Conservation (phyloP, 2,888 invertebrate species). For the Adineta ricciae region DNA sequence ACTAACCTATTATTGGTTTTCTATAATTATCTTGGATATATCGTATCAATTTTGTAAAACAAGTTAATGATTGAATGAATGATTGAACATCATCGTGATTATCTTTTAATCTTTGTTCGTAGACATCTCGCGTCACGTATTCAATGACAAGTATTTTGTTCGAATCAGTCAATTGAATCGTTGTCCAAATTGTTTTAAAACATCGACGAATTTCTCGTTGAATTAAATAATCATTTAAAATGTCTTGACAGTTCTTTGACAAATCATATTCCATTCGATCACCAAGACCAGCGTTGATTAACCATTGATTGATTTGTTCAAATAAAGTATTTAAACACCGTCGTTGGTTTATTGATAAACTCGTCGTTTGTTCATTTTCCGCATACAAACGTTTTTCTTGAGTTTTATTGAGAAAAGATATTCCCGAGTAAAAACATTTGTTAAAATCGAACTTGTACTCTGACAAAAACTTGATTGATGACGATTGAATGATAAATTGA, state of each 20-base stretch:
- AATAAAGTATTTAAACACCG: not conserved
- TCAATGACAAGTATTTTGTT: not conserved
- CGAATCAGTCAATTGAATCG: not conserved
- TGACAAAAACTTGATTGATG: not conserved
- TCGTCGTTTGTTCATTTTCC: no score
- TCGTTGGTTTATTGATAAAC: not conserved
- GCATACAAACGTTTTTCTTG: not conserved
- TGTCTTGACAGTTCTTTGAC: not conserved
- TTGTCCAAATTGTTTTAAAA: not conserved
- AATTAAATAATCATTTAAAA: not conserved
- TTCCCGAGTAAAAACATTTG: not conserved
- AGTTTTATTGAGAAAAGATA: not conserved
- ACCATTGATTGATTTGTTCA: not conserved
- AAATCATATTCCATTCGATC: not conserved
- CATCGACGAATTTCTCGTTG: not conserved
- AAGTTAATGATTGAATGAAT: not conserved
- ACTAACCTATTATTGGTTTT: constrained; percentile 7
- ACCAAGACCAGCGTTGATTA: not conserved
- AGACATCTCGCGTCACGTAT: not conserved
- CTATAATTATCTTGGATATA: not conserved
- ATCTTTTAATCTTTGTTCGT: not conserved
- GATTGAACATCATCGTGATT: not conserved
- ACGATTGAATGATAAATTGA: not conserved
- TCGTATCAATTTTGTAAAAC: not conserved
- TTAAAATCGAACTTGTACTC: constrained; percentile 6